These are phyloP conservation scores for Montipora efflorescens DNA, from an alignment of 64 coral and sea anemone species.

Conservation along the genomic window DNA sequence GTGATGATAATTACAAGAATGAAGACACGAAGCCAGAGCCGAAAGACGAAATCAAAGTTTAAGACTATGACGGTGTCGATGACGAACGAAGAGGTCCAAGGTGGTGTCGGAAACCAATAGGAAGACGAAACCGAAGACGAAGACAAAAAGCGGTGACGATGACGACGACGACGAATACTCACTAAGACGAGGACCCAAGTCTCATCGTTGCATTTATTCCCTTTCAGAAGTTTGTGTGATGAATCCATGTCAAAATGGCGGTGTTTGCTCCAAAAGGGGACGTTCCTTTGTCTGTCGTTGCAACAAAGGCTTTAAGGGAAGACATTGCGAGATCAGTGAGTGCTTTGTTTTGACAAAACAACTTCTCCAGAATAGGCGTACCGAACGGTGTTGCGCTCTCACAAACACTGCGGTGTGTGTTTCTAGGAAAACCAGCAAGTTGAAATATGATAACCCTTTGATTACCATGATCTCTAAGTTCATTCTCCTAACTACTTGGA, in stretches of 20 bases:
- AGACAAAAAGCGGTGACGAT: background rate
- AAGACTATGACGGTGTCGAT: background rate
- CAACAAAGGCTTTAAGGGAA: slow-evolving; percentile 44
- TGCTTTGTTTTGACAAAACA: background rate
- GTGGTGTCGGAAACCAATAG: no score
- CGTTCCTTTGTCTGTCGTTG: slow-evolving; percentile 58
- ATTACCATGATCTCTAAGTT: no score
- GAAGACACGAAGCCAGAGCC: no score
- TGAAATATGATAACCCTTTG: no score
- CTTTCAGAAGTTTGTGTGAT: slow-evolving; percentile 35
- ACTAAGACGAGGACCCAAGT: background rate
- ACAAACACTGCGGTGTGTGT: background rate
- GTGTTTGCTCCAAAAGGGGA: slow-evolving; percentile 12
- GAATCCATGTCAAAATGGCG: slow-evolving; percentile 71
- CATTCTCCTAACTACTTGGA: no score
- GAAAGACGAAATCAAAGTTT: no score
- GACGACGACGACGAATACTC: background rate
- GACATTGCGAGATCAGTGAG: slow-evolving; percentile 60
- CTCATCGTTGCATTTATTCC: background rate
- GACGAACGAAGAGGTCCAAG: background rate
- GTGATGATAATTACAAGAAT: no score
- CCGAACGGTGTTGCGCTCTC: background rate
- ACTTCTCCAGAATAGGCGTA: background rate
- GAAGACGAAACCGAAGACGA: background rate
- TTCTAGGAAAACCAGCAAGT: no score